Base-by-base conservation (phyloP, 2,797 vertebrate species). In the Fringilla coelebs region DNA sequence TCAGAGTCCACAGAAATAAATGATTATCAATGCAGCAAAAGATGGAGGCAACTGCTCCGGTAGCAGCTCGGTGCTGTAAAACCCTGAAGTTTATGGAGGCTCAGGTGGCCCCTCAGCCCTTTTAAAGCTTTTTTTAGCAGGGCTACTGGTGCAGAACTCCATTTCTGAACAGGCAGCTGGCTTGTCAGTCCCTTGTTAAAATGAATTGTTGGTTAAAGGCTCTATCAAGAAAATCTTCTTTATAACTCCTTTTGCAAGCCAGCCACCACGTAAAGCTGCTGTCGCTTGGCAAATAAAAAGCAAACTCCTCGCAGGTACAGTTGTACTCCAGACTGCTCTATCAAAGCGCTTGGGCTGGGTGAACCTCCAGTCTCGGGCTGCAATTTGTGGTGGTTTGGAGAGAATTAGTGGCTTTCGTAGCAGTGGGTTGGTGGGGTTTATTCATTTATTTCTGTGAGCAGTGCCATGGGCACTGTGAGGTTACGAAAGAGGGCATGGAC, bases 171-270 rank as follows among this genome's bases (percentile, higher is more conserved):
- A 94, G 72, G 89, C 88, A 93, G 88, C 57, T 61, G 77, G 72
- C 72, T 92, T 88, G 89, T 88, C 85, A 87, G 49, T 29, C 38
- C 80, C 94, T 90, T 85, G 85, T 94, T 96, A 92, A 94, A 97
- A 94, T 91, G 93, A 96, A 96, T 95, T 96, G 96, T 65, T 81
- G 63, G 93, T 95, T 95, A 94, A 96, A 95, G 90, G 93, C 88
- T 66, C 80, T 45, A 89, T 92, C 88, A 95, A 94, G 95, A 85
- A 96, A 93, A 91, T 68, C 74, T 80, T 84, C 58, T 93, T 93
- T 91, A 79, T 40, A 80, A 73, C 78, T 71, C 91, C 77, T 89
- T 84, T 79, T 68, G 89, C 38, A 68, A 88, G 79, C 48, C 87
- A 67, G 49, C 17, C 76, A 72, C 61, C 46, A 51, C 31, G 16